Evolutionary conservation across 2,797 vertebrate genomes (phyloP), one percentile per base, ranked within the genome.

Genomic region (Hippopotamyrus pictus): DNA sequence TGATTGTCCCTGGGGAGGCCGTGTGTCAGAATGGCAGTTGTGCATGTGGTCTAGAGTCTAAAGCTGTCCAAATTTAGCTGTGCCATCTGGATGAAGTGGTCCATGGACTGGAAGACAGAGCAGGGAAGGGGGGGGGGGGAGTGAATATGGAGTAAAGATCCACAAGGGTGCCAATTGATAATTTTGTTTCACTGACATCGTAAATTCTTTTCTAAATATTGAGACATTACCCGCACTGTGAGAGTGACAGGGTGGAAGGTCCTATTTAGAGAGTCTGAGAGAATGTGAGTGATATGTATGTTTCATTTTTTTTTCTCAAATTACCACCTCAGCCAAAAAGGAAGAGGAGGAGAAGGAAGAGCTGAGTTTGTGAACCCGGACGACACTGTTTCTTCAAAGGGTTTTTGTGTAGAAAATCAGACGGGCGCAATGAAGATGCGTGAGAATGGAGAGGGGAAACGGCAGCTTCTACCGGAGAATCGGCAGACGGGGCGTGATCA

Each of bases 51-150:
- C 17, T 85, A 44, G 17, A 33, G 82, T 69, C 84, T 73, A 65
- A 86, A 89, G 37, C 83, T 65, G 82, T 69, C 41, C 82, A 85
- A 69, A 85, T 37, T 89, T 54, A 89, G 82, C 82, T 19, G 22
- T 51, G 82, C 82, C 83, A 89, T 73, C 82, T 86, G 88, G 57
- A 86, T 22, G 41, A 69, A 62, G 44, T 19, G 83, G 51, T 86
- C 82, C 48, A 65, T 57, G 88, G 82, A 69, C 22, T 19, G 57
- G n/a, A 19, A 53, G 51, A 59, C n/a, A 69, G 8, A 19, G 65
- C 33, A 3, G 46, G 41, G 6, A 14, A 5, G 19, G 83, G 46
- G 25, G 48, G 48, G 48, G 11, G 53, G 41, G 44, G 6, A n/a
- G 37, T 12, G 33, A 51, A 54, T 17, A 44, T 29, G 14, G 41